Evolutionary conservation across 2,113 vertebrate species (phyloP).

Genomic region (Lophotis ruficrista): DNA sequence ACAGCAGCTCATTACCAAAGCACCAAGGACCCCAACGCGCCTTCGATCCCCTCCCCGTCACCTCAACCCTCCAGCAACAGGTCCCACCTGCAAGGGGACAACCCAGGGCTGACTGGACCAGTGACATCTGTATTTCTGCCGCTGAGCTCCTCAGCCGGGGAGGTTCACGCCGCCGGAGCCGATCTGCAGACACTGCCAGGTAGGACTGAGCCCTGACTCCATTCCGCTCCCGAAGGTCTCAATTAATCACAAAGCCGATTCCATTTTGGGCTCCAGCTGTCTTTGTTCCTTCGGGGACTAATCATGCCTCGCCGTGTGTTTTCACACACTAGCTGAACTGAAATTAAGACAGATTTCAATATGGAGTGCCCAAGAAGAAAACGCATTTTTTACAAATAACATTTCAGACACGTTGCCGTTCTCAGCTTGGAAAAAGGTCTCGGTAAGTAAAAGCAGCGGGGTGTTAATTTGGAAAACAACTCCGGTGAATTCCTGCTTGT

Average conservation of each 20-base stretch:
- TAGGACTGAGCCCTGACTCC: conserved; percentile 50
- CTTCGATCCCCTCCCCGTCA: neutral
- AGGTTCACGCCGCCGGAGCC: neutral
- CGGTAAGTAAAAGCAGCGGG: conserved; percentile 40
- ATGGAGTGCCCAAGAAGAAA: conserved; percentile 67
- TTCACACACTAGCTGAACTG: conserved; percentile 70
- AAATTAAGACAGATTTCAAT: conserved; percentile 77
- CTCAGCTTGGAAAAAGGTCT: conserved; percentile 38
- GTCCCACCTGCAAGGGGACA: neutral
- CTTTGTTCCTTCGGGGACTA: conserved; percentile 73
- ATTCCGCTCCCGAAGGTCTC: conserved; percentile 68
- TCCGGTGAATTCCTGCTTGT: neutral
- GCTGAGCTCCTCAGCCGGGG: neutral
- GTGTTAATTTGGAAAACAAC: conserved; percentile 39
- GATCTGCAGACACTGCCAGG: conserved; percentile 8
- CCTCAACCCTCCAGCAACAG: neutral
- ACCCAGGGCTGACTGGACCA: neutral
- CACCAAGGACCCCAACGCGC: fast-evolving
- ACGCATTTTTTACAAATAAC: conserved; percentile 36
- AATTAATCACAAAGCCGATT: conserved; percentile 75
- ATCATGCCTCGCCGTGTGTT: conserved; percentile 73
- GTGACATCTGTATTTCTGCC: neutral
- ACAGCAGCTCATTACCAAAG: neutral
- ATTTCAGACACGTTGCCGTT: conserved; percentile 23
- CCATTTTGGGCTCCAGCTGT: conserved; percentile 77